Conservation (phyloP, 2,888 invertebrate genomes). For the Troides oblongomaculatus region DNA sequence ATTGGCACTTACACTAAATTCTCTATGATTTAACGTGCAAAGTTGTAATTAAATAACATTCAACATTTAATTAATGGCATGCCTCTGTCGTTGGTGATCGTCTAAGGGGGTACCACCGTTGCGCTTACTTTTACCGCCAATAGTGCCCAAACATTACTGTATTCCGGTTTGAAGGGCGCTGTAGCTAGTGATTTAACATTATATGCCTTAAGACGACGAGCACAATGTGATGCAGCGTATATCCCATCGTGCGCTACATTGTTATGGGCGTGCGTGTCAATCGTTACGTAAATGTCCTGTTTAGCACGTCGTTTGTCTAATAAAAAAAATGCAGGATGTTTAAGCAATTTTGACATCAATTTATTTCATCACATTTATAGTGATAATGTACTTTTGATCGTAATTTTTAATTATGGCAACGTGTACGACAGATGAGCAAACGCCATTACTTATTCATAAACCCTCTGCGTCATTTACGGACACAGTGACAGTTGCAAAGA, state of each 20-base stretch:
- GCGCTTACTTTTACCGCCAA: too few relatives aligned
- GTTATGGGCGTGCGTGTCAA: not conserved
- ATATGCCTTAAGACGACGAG: not conserved
- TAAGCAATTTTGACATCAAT: not conserved
- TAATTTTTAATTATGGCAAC: slow-evolving; percentile 16
- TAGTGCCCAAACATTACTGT: too few relatives aligned
- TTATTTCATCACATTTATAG: slow-evolving; percentile 5
- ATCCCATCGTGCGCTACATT: too few relatives aligned
- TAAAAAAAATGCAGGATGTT: not conserved
- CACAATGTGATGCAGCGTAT: too few relatives aligned
- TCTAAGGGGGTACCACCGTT: too few relatives aligned
- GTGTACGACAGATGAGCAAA: slow-evolving; percentile 14
- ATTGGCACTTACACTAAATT: slow-evolving; percentile 8
- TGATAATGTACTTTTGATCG: slow-evolving; percentile 19
- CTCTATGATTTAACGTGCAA: slow-evolving; percentile 14
- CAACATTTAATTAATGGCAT: not conserved
- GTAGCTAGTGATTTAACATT: not conserved
- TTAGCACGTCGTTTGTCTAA: not conserved
- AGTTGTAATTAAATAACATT: slow-evolving; percentile 5
- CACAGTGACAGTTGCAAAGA: slow-evolving; percentile 9
- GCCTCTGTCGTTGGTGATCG: too few relatives aligned
- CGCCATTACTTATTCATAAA: slow-evolving; percentile 20
- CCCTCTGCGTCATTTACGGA: slow-evolving; percentile 26
- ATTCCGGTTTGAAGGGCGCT: too few relatives aligned
- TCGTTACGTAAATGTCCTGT: too few relatives aligned